Conservation (phyloP, 2,797 vertebrate species). For the Lateolabrax maculatus region DNA sequence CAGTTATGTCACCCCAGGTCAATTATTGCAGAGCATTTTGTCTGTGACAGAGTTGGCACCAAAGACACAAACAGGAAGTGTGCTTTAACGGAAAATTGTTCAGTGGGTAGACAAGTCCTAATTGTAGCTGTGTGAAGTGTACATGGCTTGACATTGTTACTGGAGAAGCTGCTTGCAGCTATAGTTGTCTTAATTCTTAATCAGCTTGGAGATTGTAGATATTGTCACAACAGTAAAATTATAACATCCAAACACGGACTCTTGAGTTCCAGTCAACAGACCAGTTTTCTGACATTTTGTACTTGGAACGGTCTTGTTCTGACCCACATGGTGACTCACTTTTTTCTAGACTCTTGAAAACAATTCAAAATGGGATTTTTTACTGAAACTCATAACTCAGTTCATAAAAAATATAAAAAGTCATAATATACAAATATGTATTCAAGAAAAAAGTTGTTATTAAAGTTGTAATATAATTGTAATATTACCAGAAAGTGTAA, state of each 20-base stretch:
- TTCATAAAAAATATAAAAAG: too few relatives aligned
- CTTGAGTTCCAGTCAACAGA: neutral
- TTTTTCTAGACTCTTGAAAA: neutral
- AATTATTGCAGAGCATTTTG: slow-evolving; percentile 7
- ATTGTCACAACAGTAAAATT: neutral
- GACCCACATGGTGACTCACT: neutral
- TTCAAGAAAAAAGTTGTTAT: too few relatives aligned
- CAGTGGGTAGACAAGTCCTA: slow-evolving; percentile 36
- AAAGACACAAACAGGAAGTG: slow-evolving; percentile 26
- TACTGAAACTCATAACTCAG: too few relatives aligned
- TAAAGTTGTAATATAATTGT: too few relatives aligned
- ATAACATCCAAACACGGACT: neutral
- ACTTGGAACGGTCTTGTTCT: neutral
- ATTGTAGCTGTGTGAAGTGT: slow-evolving; percentile 42
- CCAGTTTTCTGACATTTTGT: neutral
- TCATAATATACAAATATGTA: too few relatives aligned
- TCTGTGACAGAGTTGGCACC: slow-evolving; percentile 11
- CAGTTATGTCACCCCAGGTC: neutral
- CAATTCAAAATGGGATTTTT: neutral
- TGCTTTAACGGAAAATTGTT: slow-evolving; percentile 28
- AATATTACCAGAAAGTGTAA: too few relatives aligned
- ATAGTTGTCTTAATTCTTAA: too few relatives aligned
- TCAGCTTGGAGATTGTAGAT: neutral
- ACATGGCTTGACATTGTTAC: slow-evolving; percentile 16
- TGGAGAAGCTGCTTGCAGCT: neutral